These are phyloP conservation scores for Xestia xanthographa DNA, from an alignment of 2,888 invertebrate species.

Conservation along the genomic window DNA sequence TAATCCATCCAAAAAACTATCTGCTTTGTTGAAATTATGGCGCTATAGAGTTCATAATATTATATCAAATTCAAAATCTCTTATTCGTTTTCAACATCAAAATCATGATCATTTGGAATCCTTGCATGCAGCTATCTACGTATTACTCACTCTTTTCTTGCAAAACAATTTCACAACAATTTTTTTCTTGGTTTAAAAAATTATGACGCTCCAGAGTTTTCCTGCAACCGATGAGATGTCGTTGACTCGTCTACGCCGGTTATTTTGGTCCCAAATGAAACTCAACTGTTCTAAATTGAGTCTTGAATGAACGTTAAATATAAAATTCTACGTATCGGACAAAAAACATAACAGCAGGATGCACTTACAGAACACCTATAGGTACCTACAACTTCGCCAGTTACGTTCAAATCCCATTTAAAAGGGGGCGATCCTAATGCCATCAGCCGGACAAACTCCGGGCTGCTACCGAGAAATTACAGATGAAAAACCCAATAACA, in stretches of 20 bases:
- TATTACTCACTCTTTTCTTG: neutral
- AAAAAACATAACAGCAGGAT: neutral
- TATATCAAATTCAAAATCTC: no score
- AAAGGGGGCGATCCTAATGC: neutral
- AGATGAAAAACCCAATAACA: neutral
- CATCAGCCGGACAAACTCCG: neutral
- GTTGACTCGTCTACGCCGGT: slow-evolving; percentile 30
- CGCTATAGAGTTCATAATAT: no score
- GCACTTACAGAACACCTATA: neutral
- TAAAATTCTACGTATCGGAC: neutral
- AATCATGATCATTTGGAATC: neutral
- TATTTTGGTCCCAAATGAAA: slow-evolving; percentile 40
- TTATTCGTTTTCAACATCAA: no score
- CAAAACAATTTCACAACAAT: slow-evolving; percentile 7
- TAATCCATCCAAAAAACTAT: neutral
- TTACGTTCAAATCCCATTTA: neutral
- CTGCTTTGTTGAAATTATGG: neutral
- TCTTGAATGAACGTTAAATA: slow-evolving; percentile 13
- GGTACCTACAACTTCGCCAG: neutral
- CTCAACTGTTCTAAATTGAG: slow-evolving; percentile 26
- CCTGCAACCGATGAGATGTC: slow-evolving; percentile 27
- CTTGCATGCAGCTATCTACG: neutral
- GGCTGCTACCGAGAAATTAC: neutral
- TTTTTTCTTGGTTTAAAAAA: slow-evolving; percentile 15
- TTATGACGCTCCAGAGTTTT: slow-evolving; percentile 14